These are phyloP conservation scores for Petrosia ficiformis DNA, from an alignment of 37 sponge, comb jelly and placozoan species.

Conservation along the genomic window DNA sequence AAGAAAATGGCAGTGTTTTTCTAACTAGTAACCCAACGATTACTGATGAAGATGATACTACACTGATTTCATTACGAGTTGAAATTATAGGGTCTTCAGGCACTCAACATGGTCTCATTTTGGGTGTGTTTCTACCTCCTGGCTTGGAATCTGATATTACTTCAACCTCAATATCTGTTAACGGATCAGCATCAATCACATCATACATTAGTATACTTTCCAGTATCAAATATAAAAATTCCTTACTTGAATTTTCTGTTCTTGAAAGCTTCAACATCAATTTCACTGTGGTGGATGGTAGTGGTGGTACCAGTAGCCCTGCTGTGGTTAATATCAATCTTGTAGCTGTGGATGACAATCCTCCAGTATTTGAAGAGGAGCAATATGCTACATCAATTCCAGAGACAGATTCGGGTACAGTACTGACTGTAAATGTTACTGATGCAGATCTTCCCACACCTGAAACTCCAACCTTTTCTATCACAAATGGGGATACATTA, in stretches of 20 bases:
- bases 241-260: conserved; percentile 46
- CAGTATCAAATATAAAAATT: conserved; percentile 51
- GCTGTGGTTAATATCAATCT: conserved; percentile 17
- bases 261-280: conserved; percentile 11
- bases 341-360: conserved; percentile 67
- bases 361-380: conserved; percentile 32
- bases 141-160: no score
- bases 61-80: conserved; percentile 6
- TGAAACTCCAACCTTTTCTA: conserved; percentile 2
- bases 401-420: conserved; percentile 21
- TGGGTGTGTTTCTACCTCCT: no score
- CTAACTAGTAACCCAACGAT: conserved; percentile 13
- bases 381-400: conserved; percentile 26
- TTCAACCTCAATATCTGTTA: conserved; percentile 18
- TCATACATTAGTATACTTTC: conserved; percentile 26
- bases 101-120: conserved; percentile 12
- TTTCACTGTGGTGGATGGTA: conserved; percentile 56
- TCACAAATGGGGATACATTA: conserved; percentile 2
- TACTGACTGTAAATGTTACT: conserved; percentile 16
- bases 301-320: conserved; percentile 22
- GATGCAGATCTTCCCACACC: conserved; percentile 33
- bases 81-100: conserved; percentile 5
- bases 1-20: conserved; percentile 28
- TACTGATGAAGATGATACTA: conserved; percentile 38
- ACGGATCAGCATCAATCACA: conserved; percentile 17